Base-by-base conservation (phyloP, 1,140 invertebrate genomes). In the Ostrea denselamellosa region DNA sequence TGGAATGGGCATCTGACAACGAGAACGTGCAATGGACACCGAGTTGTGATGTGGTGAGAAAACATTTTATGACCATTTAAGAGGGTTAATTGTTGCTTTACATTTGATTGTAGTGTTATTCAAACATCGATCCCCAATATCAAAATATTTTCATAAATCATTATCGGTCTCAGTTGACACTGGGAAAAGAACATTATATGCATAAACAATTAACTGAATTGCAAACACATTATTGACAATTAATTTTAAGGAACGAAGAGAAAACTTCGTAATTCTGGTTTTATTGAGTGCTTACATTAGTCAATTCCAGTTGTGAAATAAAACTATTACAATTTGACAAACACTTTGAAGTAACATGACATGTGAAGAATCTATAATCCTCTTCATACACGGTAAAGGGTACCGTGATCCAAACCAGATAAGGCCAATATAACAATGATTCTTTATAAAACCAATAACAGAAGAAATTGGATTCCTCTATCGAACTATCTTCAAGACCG, bases 401-500 rank as follows among this genome's bases (percentile, higher is more conserved):
- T 34, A 77, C 68, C 68, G 8, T 77, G 28, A 77, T 77, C 25
- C 25, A 12, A 77, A 77, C 68, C 8, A 34, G 68, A 77, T 77
- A 77, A 25, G 68, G 22, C 14, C 10, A 25, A 77, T 28, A 77
- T 34, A 77, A 77, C 22, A 77, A 77, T 77, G 28, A 77, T 77
- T 77, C 68, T 25, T 77, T 25, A 77, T 77, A 77, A 77, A 77
- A 14, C 68, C 68, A 34, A 34, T 34, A 77, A 28, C 22, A 25
- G 25, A 77, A 77, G 68, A 77, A 77, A 77, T 77, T 77, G 68
- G 68, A 77, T 77, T 77, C 68, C 28, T 77, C 28, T 77, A 77
- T 77, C 68, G 68, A 77, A 34, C 68, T 25, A 77, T 77, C 25
- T 77, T 77, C 12, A 12, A 77, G 68, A 77, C 68, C 68, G 68